phyloP scores from a whole-genome alignment of 2,888 invertebrate species.

The Himalopsyche kuldschensis region DNA sequence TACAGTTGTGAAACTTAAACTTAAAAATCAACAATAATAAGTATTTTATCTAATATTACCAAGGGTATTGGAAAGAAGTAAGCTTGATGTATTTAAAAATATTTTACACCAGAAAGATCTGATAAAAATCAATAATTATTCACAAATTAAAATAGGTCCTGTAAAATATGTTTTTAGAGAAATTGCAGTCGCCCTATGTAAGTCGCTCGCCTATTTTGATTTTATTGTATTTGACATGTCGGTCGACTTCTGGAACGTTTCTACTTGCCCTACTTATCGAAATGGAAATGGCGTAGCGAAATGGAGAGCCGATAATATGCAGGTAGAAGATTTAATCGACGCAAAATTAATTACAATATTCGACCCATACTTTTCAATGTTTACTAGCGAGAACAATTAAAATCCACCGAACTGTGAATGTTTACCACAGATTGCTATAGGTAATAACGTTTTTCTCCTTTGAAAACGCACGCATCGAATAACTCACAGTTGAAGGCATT shows the following conservation, averaged over 20 bases:
- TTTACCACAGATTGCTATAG: neutral
- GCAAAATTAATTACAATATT: neutral
- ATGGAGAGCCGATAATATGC: neutral
- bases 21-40: no score
- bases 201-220: neutral
- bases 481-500: conserved; percentile 4
- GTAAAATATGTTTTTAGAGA: no score
- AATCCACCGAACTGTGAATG: conserved; percentile 3
- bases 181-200: neutral
- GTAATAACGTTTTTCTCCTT: neutral
- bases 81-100: no score
- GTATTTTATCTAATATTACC: no score
- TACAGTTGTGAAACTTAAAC: no score
- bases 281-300: neutral
- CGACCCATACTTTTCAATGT: neutral
- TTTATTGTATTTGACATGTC: neutral
- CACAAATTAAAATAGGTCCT: no score
- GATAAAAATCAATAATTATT: no score
- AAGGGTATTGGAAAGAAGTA: no score
- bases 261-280: neutral
- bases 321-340: neutral
- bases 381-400: neutral
- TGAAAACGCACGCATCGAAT: neutral
- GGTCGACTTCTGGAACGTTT: neutral
- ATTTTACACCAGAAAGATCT: no score